Evolutionary conservation across 2,797 vertebrate genomes (phyloP), one percentile per base, ranked within the genome.

Genomic region (Liasis olivaceus): DNA sequence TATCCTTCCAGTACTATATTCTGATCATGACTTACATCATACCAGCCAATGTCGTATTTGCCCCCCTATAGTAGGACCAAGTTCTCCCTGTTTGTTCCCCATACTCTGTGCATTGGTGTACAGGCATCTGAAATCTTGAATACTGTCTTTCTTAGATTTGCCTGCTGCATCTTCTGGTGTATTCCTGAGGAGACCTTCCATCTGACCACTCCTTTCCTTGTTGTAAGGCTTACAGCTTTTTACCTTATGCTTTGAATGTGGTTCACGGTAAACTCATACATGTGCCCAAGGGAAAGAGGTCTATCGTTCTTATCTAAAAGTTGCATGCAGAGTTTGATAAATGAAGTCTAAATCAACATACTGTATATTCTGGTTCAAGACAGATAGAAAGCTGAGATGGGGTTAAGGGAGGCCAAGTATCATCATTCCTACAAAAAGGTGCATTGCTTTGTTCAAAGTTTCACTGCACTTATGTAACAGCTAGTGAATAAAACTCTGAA

Each of bases 401-500:
- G 2, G 7, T 5, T n/a, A 31, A 81, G 17, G 26, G 58, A 90
- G 12, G n/a, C 60, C 58, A 93, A 59, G 47, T 26, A 17, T 87
- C 89, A 64, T 47, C 26, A 4, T 90, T 31, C 6, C 59, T 59
- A 4, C 24, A 31, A 89, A 87, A 51, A 91, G 47, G n/a, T 89
- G 63, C 1, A 47, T 81, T 31, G 2, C 1, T 66, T 64, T 62
- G 15, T 47, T 60, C 5, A 88, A 88, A 28, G 8, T 60, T 87
- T 64, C 88, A 66, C 6, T 84, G 31, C 31, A 64, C 20, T 87
- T 92, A 63, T 28, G 51, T 87, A 92, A 69, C 31, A 92, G 31
- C 66, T 64, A 59, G 26, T 20, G 20, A 91, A 77, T 89, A 87
- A 51, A 62, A 87, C 14, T 7, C 59, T 87, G 60, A 93, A 92